Evolutionary conservation across 2,113 vertebrate genomes (phyloP).

Genomic region (Misgurnus mizolepis): DNA sequence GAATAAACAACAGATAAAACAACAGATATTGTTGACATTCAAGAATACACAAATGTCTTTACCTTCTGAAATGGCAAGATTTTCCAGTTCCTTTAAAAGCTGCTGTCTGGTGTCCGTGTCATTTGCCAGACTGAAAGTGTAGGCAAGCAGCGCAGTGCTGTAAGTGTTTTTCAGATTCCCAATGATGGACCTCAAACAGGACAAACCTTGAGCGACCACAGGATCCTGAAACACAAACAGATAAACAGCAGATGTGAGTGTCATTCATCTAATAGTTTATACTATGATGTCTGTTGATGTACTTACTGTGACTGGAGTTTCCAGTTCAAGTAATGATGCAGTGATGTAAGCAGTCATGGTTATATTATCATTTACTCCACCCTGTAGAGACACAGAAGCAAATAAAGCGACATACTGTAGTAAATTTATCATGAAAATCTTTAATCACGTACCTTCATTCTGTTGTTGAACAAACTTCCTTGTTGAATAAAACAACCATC

Average conservation of each 20-base stretch:
- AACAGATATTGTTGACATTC: too few species aligned
- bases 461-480: conserved; percentile 77
- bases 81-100: conserved; percentile 62
- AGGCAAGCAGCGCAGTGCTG: conserved; percentile 80
- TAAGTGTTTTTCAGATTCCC: conserved; percentile 68
- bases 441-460: conserved; percentile 72
- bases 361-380: conserved; percentile 77
- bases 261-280: neutral
- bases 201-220: conserved; percentile 69
- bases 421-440: too few species aligned
- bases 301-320: conserved; percentile 61
- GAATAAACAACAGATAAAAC: neutral
- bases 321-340: conserved; percentile 73
- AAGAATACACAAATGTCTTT: neutral
- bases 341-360: conserved; percentile 79
- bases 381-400: conserved; percentile 63
- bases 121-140: conserved; percentile 81
- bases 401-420: neutral
- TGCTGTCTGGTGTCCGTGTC: conserved; percentile 64
- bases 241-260: neutral
- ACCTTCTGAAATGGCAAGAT: conserved; percentile 52
- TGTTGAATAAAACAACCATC: conserved; percentile 75
- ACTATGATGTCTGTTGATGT: neutral
- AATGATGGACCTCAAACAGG: conserved; percentile 68
- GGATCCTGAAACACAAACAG: conserved; percentile 62